A percentile compares a stretch with the other conserved stretches of the same genome.
Evolutionary conservation across 2,113 vertebrate species (phyloP).

Genomic region (Ciconia boyciana): DNA sequence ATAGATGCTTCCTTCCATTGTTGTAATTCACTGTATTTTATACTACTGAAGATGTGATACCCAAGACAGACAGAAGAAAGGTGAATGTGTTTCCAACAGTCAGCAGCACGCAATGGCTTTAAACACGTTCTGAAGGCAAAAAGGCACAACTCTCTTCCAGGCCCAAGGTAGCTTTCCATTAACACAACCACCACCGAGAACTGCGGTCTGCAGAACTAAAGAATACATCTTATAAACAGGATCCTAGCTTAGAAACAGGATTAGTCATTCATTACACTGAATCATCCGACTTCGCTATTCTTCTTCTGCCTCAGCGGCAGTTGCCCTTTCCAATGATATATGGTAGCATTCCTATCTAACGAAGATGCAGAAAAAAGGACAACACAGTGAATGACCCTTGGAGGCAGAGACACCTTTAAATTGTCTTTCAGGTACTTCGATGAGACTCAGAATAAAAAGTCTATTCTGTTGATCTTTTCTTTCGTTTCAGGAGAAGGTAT

Average conservation of each 20-base stretch:
- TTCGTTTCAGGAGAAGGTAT: background rate
- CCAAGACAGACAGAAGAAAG: background rate
- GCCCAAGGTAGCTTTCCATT: background rate
- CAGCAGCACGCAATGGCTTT: background rate
- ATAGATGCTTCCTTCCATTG: background rate
- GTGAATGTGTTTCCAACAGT: background rate
- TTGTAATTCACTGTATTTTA: background rate
- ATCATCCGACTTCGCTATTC: background rate
- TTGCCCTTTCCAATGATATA: constrained; percentile 33
- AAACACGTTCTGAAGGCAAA: background rate
- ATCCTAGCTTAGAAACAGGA: background rate
- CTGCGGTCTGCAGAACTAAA: background rate
- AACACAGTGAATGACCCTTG: background rate
- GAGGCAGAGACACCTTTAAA: background rate
- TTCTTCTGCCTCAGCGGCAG: background rate
- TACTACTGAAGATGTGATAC: background rate
- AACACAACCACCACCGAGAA: background rate
- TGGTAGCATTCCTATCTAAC: background rate
- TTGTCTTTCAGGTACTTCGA: background rate
- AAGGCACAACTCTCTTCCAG: background rate
- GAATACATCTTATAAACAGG: background rate
- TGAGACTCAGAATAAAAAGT: background rate
- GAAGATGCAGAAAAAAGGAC: background rate
- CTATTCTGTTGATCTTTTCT: background rate
- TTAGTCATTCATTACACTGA: background rate